phyloP scores from a whole-genome alignment of 2,888 invertebrate genomes.

The Oxystoma pomonae region DNA sequence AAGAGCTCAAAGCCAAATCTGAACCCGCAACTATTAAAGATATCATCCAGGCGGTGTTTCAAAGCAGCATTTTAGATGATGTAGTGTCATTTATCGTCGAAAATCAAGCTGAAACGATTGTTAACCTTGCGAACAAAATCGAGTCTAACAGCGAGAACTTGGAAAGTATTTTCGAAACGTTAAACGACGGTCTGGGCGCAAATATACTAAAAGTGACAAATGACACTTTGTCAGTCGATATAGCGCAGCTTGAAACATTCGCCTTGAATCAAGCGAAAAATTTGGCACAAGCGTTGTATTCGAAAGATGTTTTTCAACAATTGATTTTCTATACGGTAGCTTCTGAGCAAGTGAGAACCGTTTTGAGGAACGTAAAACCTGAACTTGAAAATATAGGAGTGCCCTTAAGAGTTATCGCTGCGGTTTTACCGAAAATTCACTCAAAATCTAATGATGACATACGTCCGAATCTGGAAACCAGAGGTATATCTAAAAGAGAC shows the following conservation, averaged over 20 bases:
- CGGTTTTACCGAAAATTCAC: neutral
- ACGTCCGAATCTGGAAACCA: neutral
- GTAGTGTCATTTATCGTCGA: neutral
- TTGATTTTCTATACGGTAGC: neutral
- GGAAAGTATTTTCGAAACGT: neutral
- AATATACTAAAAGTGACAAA: neutral
- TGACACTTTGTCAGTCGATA: neutral
- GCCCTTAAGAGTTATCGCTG: neutral
- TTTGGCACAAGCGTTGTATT: neutral
- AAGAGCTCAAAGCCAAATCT: neutral
- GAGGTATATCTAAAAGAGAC: neutral
- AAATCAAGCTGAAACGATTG: neutral
- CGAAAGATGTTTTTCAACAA: neutral
- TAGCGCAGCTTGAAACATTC: neutral
- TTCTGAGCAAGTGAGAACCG: neutral
- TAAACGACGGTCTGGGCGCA: neutral
- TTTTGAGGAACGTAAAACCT: neutral
- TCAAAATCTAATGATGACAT: neutral
- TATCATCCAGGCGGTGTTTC: neutral
- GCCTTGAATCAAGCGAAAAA: conserved; percentile 2
- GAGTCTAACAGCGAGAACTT: neutral
- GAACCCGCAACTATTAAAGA: neutral
- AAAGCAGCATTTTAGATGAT: neutral
- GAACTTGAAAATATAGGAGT: neutral
- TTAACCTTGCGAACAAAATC: neutral